These are phyloP conservation scores for Myotis myotis DNA, from an alignment of 2,797 vertebrate genomes.

Conservation along the genomic window DNA sequence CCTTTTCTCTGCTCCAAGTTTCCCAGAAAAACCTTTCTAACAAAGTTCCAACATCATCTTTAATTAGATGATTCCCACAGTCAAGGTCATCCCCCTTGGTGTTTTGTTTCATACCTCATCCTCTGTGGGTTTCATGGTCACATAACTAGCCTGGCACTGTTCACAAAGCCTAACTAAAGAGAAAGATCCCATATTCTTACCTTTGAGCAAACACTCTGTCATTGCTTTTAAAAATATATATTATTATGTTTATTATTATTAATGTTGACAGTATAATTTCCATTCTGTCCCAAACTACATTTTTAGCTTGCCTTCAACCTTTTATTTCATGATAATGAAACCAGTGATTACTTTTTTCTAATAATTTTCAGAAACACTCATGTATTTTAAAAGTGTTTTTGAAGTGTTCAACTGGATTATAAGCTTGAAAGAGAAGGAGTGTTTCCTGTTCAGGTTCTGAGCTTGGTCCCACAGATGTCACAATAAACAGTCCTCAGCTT, in stretches of 20 bases:
- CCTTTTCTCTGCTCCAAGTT: background rate
- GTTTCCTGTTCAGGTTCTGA: background rate
- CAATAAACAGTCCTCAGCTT: background rate
- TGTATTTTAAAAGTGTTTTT: background rate
- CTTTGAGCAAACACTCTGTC: background rate
- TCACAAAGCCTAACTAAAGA: background rate
- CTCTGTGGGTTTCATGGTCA: background rate
- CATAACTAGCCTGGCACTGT: background rate
- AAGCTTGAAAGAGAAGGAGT: background rate
- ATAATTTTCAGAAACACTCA: background rate
- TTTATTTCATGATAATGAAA: conserved; percentile 3
- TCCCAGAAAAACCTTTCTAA: background rate
- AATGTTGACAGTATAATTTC: background rate
- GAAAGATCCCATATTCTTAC: background rate
- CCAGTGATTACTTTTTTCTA: background rate
- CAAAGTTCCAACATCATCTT: background rate
- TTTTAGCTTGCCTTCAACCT: background rate
- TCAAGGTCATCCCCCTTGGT: background rate
- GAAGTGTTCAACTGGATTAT: background rate
- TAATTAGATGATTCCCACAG: background rate
- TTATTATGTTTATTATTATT: background rate
- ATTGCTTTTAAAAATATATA: background rate
- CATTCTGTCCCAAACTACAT: background rate
- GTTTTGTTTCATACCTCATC: background rate
- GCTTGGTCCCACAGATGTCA: background rate